phyloP scores from a whole-genome alignment of 1,140 invertebrate genomes.

The Carcinoscorpius rotundicauda region DNA sequence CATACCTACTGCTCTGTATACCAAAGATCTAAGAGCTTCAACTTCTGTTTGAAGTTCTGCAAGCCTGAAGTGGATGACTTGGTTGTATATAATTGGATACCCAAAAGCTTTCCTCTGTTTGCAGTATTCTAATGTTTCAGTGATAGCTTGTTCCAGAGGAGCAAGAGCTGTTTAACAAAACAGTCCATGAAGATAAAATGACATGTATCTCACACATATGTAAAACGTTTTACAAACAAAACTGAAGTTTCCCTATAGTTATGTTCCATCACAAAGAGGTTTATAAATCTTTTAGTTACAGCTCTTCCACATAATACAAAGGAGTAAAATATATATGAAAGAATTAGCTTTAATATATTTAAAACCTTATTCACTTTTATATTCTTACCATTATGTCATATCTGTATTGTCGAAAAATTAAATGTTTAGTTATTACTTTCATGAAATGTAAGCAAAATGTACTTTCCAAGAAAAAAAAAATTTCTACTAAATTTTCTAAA shows the following conservation, averaged over 20 bases:
- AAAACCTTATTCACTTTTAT: too few species aligned
- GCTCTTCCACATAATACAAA: too few species aligned
- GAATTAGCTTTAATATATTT: too few species aligned
- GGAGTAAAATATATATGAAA: too few species aligned
- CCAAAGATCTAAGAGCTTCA: constrained; percentile 38
- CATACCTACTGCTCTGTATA: constrained; percentile 38
- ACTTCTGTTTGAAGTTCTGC: constrained; percentile 45
- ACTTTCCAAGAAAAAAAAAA: too few species aligned
- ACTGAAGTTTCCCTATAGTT: background rate
- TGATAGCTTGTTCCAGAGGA: constrained; percentile 35
- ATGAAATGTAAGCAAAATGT: too few species aligned
- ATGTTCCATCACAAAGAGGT: too few species aligned
- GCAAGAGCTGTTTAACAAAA: constrained; percentile 30
- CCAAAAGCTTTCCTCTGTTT: constrained; percentile 40
- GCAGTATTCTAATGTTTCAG: constrained; percentile 41
- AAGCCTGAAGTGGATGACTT: constrained; percentile 41
- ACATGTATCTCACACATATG: background rate
- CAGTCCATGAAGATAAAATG: background rate
- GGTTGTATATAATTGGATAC: constrained; percentile 39
- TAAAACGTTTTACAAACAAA: constrained; percentile 3
- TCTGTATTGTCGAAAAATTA: too few species aligned
- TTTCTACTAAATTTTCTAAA: too few species aligned
- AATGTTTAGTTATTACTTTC: too few species aligned
- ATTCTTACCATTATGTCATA: too few species aligned
- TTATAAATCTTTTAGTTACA: too few species aligned